Conservation (phyloP, 2,113 vertebrate species). For the Sylvia atricapilla region DNA sequence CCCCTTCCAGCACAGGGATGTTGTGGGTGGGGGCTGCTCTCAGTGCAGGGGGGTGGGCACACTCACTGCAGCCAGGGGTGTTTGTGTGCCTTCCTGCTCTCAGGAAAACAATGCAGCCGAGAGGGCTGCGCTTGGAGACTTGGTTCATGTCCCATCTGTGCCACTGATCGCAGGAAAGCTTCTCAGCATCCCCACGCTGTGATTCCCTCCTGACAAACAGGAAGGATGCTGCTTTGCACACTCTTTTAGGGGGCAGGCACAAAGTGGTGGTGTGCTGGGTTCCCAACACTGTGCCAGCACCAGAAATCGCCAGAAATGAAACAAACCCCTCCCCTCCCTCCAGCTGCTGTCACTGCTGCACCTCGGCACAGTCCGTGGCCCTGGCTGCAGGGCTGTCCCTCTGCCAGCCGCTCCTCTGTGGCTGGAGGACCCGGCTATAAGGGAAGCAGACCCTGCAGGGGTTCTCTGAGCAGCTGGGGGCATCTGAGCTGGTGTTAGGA, state of each 20-base stretch:
- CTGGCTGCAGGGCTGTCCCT: neutral
- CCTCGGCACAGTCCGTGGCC: neutral
- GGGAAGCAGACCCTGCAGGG: neutral
- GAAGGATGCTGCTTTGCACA: neutral
- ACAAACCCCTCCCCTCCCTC: neutral
- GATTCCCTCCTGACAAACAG: neutral
- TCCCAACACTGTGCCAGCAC: neutral
- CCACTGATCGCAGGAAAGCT: neutral
- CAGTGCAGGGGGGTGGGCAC: neutral
- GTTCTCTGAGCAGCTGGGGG: fast-evolving
- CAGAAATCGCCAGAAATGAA: neutral
- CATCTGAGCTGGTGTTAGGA: neutral
- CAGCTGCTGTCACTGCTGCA: neutral
- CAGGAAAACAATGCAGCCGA: neutral
- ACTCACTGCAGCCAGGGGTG: neutral
- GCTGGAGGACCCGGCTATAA: neutral
- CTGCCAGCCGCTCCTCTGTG: neutral
- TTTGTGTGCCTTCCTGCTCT: neutral
- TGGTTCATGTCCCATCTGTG: neutral
- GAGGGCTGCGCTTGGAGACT: neutral
- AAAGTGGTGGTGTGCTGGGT: neutral
- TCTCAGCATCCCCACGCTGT: neutral
- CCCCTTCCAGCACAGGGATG: fast-evolving
- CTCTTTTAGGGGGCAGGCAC: neutral
- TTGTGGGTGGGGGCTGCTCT: neutral